Evolutionary conservation across 2,113 vertebrate species (phyloP).

Genomic region (Antigone vipio): DNA sequence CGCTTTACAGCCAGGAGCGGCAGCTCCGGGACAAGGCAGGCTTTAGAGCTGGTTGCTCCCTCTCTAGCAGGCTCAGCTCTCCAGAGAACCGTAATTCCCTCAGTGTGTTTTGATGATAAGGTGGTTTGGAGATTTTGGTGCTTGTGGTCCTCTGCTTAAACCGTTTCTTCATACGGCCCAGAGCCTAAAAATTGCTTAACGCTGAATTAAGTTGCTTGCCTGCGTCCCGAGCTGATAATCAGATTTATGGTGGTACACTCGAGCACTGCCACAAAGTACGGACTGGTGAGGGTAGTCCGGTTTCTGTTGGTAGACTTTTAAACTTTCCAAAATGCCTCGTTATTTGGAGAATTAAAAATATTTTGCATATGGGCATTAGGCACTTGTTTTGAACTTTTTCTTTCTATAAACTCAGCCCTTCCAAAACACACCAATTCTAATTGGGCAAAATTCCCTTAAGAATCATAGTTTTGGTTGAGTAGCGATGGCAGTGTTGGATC

Average conservation of each 20-base stretch:
- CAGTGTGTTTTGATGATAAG: background rate
- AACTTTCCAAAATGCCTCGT: background rate
- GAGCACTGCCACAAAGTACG: background rate
- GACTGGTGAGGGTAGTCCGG: background rate
- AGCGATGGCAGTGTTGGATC: background rate
- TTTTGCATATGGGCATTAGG: background rate
- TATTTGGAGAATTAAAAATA: background rate
- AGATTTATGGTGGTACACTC: background rate
- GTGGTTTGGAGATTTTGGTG: background rate
- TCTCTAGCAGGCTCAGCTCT: background rate
- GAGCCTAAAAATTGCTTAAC: background rate
- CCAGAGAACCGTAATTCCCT: background rate
- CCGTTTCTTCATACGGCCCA: background rate
- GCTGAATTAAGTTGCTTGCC: background rate
- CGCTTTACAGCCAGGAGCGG: background rate
- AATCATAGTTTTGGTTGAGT: background rate
- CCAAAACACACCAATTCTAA: background rate
- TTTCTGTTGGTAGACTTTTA: accelerated
- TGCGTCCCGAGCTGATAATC: background rate
- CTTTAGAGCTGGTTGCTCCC: background rate
- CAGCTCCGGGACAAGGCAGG: background rate
- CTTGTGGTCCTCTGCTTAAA: background rate
- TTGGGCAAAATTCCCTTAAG: background rate
- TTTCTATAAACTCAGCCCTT: background rate
- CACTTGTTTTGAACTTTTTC: background rate